Base-by-base conservation (phyloP, 2,113 vertebrate genomes). In the Desmodus rotundus region DNA sequence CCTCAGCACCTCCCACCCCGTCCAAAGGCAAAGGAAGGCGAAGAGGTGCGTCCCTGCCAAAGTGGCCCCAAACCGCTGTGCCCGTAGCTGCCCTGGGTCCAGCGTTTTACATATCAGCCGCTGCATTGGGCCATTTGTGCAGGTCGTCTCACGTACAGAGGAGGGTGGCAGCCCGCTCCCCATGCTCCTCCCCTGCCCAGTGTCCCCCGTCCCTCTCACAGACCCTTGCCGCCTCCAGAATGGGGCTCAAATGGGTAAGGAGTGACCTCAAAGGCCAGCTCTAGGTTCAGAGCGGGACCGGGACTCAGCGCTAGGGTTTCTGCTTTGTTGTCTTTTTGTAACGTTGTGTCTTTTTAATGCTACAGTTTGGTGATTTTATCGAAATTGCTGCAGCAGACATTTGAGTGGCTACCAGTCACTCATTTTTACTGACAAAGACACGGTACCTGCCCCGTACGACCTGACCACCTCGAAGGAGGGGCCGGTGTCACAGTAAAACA, bases 81-180 rank as follows among this genome's bases (percentile, higher is more conserved):
- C 31, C 43, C 72, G 0, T 9, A 43, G 36, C 82, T 61, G 45
- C 38, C 13, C 1, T 65, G 5, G 31, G 36, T 0, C 0, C 43
- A 5, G 33, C 4, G 0, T 28, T 20, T 61, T 17, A 7, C 15
- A 4, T 1, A 15, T 14, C 16, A 0, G 74, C 13, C 36, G 4
- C 70, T 26, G 28, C 26, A 10, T 20, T 12, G 0, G 33, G 54
- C 54, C 58, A 14, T 74, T 22, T 15, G 9, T 6, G 9, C 14
- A 6, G 31, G 31, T 4, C 1, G 11, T 17, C n/a, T 41, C 9
- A 1, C 0, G 0, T 3, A 5, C n/a, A 28, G 70, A 73, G 24
- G 19, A 45, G 70, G 38, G 24, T 8, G 41, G 38, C 65, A 36
- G 20, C 36, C 36, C 9, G 19, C 36, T 70, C 67, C 10, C 3